phyloP scores from a whole-genome alignment of 2,797 vertebrate species.

The Oreochromis mossambicus region DNA sequence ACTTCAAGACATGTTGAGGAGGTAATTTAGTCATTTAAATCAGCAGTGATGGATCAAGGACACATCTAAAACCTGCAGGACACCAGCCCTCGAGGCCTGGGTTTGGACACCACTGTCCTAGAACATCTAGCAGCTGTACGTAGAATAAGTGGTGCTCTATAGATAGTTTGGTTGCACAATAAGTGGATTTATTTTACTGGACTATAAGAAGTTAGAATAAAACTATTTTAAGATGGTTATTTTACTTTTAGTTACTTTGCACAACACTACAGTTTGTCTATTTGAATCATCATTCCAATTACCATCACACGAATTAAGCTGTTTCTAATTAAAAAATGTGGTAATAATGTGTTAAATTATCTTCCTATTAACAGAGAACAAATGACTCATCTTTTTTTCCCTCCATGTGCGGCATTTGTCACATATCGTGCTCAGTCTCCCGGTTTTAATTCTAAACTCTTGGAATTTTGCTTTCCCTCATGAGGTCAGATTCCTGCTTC shows the following conservation, averaged over 20 bases:
- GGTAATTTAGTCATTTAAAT: background rate
- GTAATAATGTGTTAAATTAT: background rate
- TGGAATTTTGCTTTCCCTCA: constrained; percentile 52
- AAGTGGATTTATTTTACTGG: background rate
- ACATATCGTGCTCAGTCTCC: constrained; percentile 54
- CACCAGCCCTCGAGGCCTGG: background rate
- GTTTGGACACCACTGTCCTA: background rate
- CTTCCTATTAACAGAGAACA: constrained; percentile 16
- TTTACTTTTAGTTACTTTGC: background rate
- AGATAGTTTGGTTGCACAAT: background rate
- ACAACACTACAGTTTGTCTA: background rate
- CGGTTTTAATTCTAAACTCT: constrained; percentile 63
- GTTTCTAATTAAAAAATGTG: background rate
- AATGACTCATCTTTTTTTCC: constrained; percentile 17
- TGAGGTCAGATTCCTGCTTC: constrained; percentile 67
- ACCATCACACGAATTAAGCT: background rate
- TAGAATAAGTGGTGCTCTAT: background rate
- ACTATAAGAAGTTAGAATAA: background rate
- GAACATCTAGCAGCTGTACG: background rate
- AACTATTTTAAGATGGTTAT: background rate
- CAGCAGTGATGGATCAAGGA: background rate
- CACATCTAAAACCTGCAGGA: background rate
- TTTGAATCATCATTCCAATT: background rate
- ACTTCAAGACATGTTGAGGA: background rate
- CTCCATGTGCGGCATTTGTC: constrained; percentile 40